Percentiles rank a stretch among this genome's conserved stretches.
These are phyloP conservation scores for Alauda arvensis DNA, from an alignment of 2,797 vertebrate species.

Conservation along the genomic window DNA sequence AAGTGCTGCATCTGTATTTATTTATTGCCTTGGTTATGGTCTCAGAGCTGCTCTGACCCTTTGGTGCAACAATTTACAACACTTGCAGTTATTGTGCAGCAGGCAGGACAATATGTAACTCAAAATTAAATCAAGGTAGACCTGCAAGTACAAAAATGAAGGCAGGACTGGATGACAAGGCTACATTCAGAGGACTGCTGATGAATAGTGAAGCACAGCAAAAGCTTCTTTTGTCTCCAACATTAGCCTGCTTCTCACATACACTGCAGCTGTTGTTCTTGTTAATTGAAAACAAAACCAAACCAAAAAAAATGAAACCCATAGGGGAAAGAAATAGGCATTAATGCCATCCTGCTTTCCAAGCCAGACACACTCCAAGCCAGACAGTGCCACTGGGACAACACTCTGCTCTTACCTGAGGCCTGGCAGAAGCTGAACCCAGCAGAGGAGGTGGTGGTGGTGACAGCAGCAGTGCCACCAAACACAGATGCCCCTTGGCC, in stretches of 20 bases:
- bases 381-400: background rate
- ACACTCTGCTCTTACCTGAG: slow-evolving; percentile 74
- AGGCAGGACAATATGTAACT: background rate
- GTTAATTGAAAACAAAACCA: background rate
- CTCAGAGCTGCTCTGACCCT: background rate
- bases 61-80: background rate
- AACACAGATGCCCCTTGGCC: slow-evolving; percentile 82
- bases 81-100: background rate
- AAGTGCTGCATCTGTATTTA: background rate
- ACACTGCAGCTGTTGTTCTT: background rate
- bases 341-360: background rate
- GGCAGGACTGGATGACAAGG: background rate
- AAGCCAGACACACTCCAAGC: background rate
- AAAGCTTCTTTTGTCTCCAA: background rate
- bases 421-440: slow-evolving; percentile 90
- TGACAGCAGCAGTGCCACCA: slow-evolving; percentile 79
- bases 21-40: background rate
- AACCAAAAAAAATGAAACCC: background rate
- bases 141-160: background rate
- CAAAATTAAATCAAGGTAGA: background rate
- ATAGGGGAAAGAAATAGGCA: accelerated
- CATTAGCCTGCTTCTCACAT: background rate
- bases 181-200: background rate
- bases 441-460: slow-evolving; percentile 81
- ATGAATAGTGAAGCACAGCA: background rate